Evolutionary conservation across 2,113 vertebrate species (phyloP), one percentile per base, ranked within the genome.

Genomic region (Psettodes erumei): DNA sequence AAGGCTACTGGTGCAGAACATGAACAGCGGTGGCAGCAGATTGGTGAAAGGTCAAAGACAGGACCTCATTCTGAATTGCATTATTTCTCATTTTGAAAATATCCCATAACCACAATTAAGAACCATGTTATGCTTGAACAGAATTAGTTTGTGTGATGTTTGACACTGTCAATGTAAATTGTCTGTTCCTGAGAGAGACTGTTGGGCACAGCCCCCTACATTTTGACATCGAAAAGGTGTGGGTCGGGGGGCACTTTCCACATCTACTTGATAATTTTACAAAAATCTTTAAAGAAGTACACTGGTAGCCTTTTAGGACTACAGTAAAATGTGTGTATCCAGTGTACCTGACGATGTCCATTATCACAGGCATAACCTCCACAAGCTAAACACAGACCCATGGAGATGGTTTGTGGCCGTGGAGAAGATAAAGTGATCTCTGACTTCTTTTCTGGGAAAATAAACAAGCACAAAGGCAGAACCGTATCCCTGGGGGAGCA

Each of bases 401-500:
- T 53, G 37, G 70, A 40, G 18, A 58, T 66, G 71, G 51, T 75
- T 73, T 86, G 56, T 28, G 12, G 38, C 81, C 56, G 69, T 50
- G 21, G 33, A 65, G 28, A 84, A 74, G 75, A 88, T 70, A 64
- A 83, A 77, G 71, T 76, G 65, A 60, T 70, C 79, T 75, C 65
- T 50, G 50, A 81, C 69, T 81, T 80, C 70, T 75, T 58, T 84
- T 87, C 76, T 84, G 62, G 83, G 79, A 89, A 75, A 61, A 72
- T 56, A 87, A 89, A 82, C 48, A 25, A 76, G 88, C 77, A 81
- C 85, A 91, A 87, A 89, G 78, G 88, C 86, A 82, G 81, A 66
- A 12, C 48, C 51, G 56, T 89, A 82, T 95, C 94, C 94, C 95
- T 71, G 80, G 80, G 94, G 92, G 94, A 95, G 86, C 91, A 83